Evolutionary conservation across 2,113 vertebrate species (phyloP).

Genomic region (Leptocoma aspasia): DNA sequence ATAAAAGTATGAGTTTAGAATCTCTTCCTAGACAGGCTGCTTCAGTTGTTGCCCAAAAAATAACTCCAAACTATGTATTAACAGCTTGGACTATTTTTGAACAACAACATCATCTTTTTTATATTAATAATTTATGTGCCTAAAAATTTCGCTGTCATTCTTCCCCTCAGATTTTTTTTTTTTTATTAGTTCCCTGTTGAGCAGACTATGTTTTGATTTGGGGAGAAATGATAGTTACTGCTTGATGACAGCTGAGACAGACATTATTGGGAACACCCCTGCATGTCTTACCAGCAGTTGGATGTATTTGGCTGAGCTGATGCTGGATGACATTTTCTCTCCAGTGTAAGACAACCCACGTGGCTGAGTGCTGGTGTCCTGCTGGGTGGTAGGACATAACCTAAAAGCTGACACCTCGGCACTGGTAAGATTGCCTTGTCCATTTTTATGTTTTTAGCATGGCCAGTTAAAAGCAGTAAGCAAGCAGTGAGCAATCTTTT

Average conservation of each 20-base stretch:
- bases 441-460: background rate
- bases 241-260: background rate
- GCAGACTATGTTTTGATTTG: constrained; percentile 48
- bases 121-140: constrained; percentile 13
- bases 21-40: constrained; percentile 5
- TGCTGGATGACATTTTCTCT: constrained; percentile 20
- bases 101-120: background rate
- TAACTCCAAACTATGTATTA: constrained; percentile 2
- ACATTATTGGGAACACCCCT: background rate
- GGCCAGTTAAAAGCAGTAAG: background rate
- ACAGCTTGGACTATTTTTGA: constrained; percentile 23
- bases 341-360: background rate
- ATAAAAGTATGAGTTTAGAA: background rate
- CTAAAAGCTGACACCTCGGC: background rate
- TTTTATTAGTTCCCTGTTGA: constrained; percentile 39
- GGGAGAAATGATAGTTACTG: background rate
- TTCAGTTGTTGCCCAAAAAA: constrained; percentile 12
- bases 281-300: background rate
- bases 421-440: background rate
- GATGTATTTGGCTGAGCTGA: background rate
- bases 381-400: background rate
- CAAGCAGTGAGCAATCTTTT: background rate
- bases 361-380: background rate
- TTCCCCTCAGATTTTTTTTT: constrained; percentile 1
- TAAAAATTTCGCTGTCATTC: constrained; percentile 32